A percentile compares a stretch with the other conserved stretches of the same genome.
These are phyloP conservation scores for Dromiciops gliroides DNA, from an alignment of 2,113 vertebrate species.

Conservation along the genomic window DNA sequence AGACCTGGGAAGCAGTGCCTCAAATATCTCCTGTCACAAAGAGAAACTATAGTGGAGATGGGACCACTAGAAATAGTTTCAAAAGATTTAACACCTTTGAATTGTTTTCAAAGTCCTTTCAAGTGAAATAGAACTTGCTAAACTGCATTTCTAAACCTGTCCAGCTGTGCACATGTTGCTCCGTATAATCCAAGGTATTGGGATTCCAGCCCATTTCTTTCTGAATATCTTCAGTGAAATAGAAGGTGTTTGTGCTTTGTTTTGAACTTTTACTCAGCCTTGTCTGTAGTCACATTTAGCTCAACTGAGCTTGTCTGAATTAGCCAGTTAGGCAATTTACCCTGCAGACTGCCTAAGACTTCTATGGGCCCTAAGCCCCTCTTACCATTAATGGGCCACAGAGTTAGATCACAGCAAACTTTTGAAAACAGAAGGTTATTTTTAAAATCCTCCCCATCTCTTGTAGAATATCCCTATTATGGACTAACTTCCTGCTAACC, in stretches of 20 bases:
- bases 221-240: not conserved
- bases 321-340: not conserved
- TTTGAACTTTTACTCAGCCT: not conserved
- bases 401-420: not conserved
- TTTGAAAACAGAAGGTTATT: not conserved
- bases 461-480: not conserved
- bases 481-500: not conserved
- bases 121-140: constrained; percentile 29
- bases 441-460: not conserved
- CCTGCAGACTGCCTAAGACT: not conserved
- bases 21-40: constrained; percentile 19
- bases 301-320: not conserved
- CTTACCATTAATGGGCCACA: not conserved
- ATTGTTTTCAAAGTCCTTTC: not conserved
- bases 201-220: not conserved
- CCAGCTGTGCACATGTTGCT: not conserved
- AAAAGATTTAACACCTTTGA: constrained; percentile 20
- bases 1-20: not conserved
- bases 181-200: not conserved
- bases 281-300: not conserved
- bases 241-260: not conserved
- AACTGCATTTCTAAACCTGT: not conserved
- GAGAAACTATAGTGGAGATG: constrained; percentile 21
- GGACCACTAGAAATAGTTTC: not conserved
- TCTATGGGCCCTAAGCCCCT: not conserved